A percentile compares a stretch with the other conserved stretches of the same genome.
These are phyloP conservation scores for Prunella fulvescens DNA, from an alignment of 2,113 vertebrate species.

Conservation along the genomic window DNA sequence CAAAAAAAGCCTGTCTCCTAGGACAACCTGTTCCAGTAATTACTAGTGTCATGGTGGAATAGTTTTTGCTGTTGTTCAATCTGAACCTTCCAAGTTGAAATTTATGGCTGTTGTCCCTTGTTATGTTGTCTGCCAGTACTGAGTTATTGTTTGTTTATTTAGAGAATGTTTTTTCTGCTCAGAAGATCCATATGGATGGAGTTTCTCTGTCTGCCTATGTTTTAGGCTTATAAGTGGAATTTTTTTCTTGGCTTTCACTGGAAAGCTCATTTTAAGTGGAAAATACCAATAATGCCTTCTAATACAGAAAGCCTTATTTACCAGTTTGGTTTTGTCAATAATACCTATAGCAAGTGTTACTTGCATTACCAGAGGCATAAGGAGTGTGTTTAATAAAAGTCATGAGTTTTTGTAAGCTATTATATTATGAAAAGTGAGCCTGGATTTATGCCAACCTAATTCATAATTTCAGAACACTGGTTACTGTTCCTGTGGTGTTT, in stretches of 20 bases:
- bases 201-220: neutral
- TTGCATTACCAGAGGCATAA: neutral
- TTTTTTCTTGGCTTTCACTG: neutral
- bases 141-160: constrained; percentile 21
- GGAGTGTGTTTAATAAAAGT: neutral
- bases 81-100: neutral
- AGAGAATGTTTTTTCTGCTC: neutral
- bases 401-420: neutral
- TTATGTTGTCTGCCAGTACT: neutral
- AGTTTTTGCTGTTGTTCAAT: neutral
- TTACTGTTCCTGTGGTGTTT: neutral
- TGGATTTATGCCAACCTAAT: neutral
- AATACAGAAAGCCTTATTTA: neutral
- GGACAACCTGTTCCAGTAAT: neutral
- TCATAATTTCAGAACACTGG: neutral
- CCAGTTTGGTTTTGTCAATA: neutral
- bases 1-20: neutral
- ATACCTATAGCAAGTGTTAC: neutral
- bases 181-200: neutral
- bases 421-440: neutral
- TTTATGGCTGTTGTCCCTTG: constrained; percentile 14
- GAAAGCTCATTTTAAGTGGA: neutral
- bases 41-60: neutral
- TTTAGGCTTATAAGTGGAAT: neutral
- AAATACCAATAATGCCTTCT: neutral